These are phyloP conservation scores for Platerodrilus igneus DNA, from an alignment of 2,888 invertebrate species.

Conservation along the genomic window DNA sequence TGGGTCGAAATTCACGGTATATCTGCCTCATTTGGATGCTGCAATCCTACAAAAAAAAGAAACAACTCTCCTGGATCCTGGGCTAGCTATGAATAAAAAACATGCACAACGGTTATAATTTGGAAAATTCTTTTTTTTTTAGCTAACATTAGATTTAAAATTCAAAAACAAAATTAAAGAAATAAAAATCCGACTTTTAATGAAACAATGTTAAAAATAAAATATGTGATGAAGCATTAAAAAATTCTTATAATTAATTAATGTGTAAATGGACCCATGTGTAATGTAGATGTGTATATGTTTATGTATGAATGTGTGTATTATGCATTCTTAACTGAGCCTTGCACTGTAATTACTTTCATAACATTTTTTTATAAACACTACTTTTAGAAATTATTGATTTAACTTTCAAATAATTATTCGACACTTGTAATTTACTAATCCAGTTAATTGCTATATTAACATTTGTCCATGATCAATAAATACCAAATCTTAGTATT, in stretches of 20 bases:
- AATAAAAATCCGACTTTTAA: constrained; percentile 30
- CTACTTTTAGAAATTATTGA: too few species aligned
- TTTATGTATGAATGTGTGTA: constrained; percentile 22
- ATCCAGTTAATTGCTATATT: too few species aligned
- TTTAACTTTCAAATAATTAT: too few species aligned
- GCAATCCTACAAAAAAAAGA: constrained; percentile 40
- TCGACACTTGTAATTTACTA: too few species aligned
- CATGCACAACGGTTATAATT: constrained; percentile 22
- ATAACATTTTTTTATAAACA: too few species aligned
- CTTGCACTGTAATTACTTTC: too few species aligned
- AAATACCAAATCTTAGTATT: too few species aligned
- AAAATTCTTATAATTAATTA: constrained; percentile 25
- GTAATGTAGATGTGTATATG: constrained; percentile 31
- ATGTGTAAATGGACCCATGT: constrained; percentile 27
- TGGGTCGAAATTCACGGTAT: constrained; percentile 38
- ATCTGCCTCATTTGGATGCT: constrained; percentile 31
- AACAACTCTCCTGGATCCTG: constrained; percentile 24
- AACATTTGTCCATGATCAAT: too few species aligned
- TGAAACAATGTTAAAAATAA: constrained; percentile 24
- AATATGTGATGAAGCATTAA: constrained; percentile 23
- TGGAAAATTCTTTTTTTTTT: constrained; percentile 18
- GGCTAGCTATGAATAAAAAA: constrained; percentile 27
- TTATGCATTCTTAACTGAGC: too few species aligned
- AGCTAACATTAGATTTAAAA: constrained; percentile 21
- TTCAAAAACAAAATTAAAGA: constrained; percentile 24